Percentiles rank a stretch among this genome's conserved stretches.
phyloP scores from a whole-genome alignment of 2,113 vertebrate species.

The Dicerorhinus sumatrensis region DNA sequence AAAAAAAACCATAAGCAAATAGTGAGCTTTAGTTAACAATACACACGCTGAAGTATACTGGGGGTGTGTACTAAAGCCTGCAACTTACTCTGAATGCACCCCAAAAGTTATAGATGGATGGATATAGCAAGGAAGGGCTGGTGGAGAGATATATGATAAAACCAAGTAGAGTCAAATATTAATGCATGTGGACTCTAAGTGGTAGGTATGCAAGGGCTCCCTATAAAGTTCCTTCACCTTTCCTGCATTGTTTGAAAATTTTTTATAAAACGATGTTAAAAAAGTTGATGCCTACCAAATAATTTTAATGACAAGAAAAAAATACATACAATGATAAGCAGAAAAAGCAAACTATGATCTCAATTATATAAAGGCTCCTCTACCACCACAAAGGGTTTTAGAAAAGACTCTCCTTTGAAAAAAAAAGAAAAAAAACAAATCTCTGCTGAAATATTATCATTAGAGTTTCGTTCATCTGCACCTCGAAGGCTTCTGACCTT shows the following conservation, averaged over 20 bases:
- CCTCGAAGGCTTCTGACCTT: neutral
- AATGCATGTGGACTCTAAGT: rapidly evolving
- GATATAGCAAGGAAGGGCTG: neutral
- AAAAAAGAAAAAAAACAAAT: too few relatives aligned
- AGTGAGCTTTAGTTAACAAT: neutral
- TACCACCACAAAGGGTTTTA: neutral
- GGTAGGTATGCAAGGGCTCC: rapidly evolving
- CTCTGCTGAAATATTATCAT: neutral
- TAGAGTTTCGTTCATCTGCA: neutral
- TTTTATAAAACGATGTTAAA: neutral
- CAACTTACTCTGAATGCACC: neutral
- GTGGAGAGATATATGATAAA: neutral
- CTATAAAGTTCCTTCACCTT: neutral
- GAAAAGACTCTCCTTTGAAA: neutral
- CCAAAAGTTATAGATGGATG: neutral
- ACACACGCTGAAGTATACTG: neutral
- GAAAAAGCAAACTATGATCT: neutral
- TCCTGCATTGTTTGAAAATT: neutral
- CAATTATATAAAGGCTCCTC: neutral
- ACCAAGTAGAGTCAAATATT: neutral
- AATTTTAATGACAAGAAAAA: neutral
- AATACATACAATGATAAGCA: neutral
- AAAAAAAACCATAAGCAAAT: neutral
- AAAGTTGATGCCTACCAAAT: neutral
- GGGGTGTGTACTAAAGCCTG: neutral